phyloP scores from a whole-genome alignment of 2,888 invertebrate genomes.

The Trissoscelio sp. region DNA sequence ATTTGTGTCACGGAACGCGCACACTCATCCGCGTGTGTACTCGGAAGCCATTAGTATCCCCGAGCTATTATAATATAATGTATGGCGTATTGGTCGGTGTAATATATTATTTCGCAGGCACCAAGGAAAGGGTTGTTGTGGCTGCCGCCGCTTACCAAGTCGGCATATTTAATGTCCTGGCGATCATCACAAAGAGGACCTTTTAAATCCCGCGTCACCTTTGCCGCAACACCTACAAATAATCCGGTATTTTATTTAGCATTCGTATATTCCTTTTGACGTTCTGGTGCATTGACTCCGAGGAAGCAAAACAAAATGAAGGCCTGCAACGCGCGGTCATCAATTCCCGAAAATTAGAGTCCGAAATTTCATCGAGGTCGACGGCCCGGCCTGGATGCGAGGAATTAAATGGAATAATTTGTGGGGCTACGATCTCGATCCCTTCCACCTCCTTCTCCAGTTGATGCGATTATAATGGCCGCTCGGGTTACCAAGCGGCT shows the following conservation, averaged over 20 bases:
- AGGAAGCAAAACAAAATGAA: conserved; percentile 49
- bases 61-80: conserved; percentile 77
- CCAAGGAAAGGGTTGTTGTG: conserved; percentile 70
- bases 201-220: conserved; percentile 58
- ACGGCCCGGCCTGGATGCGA: conserved; percentile 65
- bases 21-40: conserved; percentile 64
- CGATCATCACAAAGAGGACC: conserved; percentile 68
- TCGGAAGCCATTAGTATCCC: conserved; percentile 76
- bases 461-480: conserved; percentile 83
- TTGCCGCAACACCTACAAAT: conserved; percentile 61
- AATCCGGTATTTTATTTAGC: conserved; percentile 25
- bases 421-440: conserved; percentile 75
- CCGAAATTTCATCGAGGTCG: conserved; percentile 73
- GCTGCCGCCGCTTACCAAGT: conserved; percentile 39
- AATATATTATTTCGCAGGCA: conserved; percentile 76
- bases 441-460: conserved; percentile 63
- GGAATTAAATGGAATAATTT: conserved; percentile 81
- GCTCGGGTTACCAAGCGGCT: conserved; percentile 78
- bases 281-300: conserved; percentile 56
- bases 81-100: conserved; percentile 73
- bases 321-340: conserved; percentile 69
- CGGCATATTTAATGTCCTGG: conserved; percentile 74
- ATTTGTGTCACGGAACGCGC: conserved; percentile 74
- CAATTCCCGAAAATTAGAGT: conserved; percentile 72
- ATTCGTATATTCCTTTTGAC: not conserved